phyloP scores from a whole-genome alignment of 2,888 invertebrate genomes.

The Eledone cirrhosa region DNA sequence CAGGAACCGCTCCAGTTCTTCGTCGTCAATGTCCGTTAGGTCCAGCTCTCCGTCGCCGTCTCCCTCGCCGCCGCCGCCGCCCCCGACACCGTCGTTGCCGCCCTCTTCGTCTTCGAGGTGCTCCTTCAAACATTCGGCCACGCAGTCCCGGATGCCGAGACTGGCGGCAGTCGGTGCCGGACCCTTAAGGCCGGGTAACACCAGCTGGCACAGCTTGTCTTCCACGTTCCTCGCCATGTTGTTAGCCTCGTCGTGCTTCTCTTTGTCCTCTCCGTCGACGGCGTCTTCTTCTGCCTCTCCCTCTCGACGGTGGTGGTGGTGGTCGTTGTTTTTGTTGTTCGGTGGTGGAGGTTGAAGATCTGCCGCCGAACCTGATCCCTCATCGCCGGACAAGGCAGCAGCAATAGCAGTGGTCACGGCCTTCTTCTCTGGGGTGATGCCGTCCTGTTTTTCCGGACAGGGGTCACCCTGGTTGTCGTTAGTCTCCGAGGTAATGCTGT shows the following conservation, averaged over 20 bases:
- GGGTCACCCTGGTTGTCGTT: background rate
- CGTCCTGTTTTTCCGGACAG: background rate
- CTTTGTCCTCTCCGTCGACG: slow-evolving; percentile 31
- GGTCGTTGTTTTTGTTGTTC: too few species aligned
- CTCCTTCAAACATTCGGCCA: slow-evolving; percentile 67
- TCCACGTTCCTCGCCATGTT: slow-evolving; percentile 45
- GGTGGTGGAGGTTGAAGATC: too few species aligned
- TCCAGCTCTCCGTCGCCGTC: slow-evolving; percentile 72
- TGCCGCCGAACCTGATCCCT: too few species aligned
- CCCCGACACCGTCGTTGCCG: slow-evolving; percentile 52
- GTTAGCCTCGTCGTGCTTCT: slow-evolving; percentile 49
- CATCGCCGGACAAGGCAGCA: too few species aligned
- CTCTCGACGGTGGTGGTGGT: too few species aligned
- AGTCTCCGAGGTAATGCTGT: background rate
- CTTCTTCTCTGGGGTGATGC: background rate
- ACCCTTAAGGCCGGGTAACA: slow-evolving; percentile 18
- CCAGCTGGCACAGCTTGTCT: slow-evolving; percentile 3
- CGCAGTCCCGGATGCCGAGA: slow-evolving; percentile 76
- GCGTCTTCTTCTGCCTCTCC: background rate
- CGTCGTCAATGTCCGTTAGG: slow-evolving; percentile 82
- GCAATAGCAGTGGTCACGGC: too few species aligned
- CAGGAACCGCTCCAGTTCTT: slow-evolving; percentile 88
- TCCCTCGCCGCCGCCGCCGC: slow-evolving; percentile 51
- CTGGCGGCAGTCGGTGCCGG: slow-evolving; percentile 72
- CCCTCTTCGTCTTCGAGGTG: slow-evolving; percentile 35